Evolutionary conservation across 1,140 invertebrate species (phyloP), one percentile per base, ranked within the genome.

Genomic region (Tribolium castaneum): DNA sequence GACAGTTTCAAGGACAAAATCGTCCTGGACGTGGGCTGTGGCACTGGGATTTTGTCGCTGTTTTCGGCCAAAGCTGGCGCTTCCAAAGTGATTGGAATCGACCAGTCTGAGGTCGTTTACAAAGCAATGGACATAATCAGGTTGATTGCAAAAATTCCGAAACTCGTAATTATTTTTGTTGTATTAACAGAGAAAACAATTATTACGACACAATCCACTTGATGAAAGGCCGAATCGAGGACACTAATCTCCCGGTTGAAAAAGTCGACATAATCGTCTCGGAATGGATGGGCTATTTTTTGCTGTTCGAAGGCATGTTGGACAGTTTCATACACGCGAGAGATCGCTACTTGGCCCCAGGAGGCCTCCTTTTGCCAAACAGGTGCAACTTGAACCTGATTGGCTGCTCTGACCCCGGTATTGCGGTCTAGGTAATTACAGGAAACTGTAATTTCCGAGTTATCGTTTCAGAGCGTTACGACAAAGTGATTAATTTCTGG

Each of bases 211-310:
- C 86, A 80, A 90, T 94, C 34, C 86, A 91, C 84, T 88, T 93
- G 45, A 86, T 94, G 4, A 91, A 92, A 87, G 96, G 97, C 0
- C 93, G 95, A 85, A 88, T 99, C 2, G 98, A 99, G 87, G 95
- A 99, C 82, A 92, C 91, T n/a, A 89, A 93, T 74, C 89, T 98
- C 72, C 88, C 90, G n/a, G 84, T 90, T 34, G 92, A 93, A 73
- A 94, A 96, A 89, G 96, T 98, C 13, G 98, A 99, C 87, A 92
- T 99, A 16, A 98, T 99, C 81, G 93, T 99, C 30, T 98, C 97
- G 3, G 98, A 99, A 88, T 99, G 98, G 98, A 99, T 99, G 98
- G 98, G 98, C 3, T 99, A 99, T 88, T 99, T 99, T 87, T 88
- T 99, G 51, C 89, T 99, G 5, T 99, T 99, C 85, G 98, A 99